These are phyloP conservation scores for Papilio elwesi DNA, from an alignment of 2,888 invertebrate species.

Conservation along the genomic window DNA sequence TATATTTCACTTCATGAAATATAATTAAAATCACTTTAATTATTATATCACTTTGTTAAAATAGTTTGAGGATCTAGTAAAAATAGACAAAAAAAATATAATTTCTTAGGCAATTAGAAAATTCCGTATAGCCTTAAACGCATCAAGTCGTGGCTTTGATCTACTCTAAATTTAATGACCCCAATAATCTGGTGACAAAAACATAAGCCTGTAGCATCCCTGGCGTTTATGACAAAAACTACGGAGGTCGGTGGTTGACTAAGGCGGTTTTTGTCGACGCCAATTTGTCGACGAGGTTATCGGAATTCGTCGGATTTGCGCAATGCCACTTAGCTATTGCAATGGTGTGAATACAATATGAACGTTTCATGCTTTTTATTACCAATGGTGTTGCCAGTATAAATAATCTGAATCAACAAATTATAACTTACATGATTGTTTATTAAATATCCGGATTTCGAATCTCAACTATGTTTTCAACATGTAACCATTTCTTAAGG, in stretches of 20 bases:
- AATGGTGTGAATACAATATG: constrained; percentile 20
- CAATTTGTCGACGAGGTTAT: constrained; percentile 55
- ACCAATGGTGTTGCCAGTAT: constrained; percentile 13
- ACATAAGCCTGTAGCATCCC: not conserved
- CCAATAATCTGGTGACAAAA: constrained; percentile 26
- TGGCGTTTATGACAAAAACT: constrained; percentile 23
- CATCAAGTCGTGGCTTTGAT: constrained; percentile 35
- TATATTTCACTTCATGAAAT: no score
- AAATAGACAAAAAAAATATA: not conserved
- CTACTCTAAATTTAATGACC: constrained; percentile 43
- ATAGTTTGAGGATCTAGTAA: not conserved
- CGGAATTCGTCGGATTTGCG: constrained; percentile 48
- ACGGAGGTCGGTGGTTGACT: constrained; percentile 63
- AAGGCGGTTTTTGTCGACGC: constrained; percentile 55
- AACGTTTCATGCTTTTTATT: constrained; percentile 15
- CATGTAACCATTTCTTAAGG: no score
- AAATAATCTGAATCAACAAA: constrained; percentile 26
- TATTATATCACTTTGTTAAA: no score
- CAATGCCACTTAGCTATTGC: constrained; percentile 44
- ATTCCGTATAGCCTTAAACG: constrained; percentile 5
- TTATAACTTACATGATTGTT: no score
- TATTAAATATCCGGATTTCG: no score
- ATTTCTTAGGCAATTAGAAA: not conserved
- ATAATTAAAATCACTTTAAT: no score
- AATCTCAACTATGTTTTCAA: no score